These are phyloP conservation scores for Bombus polaris DNA, from an alignment of 1,140 invertebrate genomes.

Conservation along the genomic window DNA sequence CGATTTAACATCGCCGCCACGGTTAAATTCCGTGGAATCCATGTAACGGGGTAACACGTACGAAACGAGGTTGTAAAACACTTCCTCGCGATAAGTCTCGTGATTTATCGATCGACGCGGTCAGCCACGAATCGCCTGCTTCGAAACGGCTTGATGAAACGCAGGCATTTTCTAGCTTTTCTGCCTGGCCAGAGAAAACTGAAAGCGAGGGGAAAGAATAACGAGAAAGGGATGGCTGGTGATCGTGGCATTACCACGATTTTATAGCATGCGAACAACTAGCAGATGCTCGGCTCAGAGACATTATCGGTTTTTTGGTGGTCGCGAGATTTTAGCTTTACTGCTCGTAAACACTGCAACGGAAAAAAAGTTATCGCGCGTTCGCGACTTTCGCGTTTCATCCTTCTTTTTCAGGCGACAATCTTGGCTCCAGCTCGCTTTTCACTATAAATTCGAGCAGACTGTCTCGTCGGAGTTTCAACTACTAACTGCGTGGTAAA, in stretches of 20 bases:
- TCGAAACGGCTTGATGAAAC: constrained; percentile 29
- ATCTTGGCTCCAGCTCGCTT: constrained; percentile 26
- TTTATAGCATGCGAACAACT: constrained; percentile 59
- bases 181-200: constrained; percentile 1
- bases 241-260: constrained; percentile 59
- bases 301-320: constrained; percentile 68
- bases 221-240: constrained; percentile 6
- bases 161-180: background rate
- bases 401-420: constrained; percentile 10
- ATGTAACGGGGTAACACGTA: background rate
- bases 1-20: background rate
- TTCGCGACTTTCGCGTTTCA: constrained; percentile 50
- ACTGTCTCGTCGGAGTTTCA: background rate
- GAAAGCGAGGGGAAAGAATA: constrained; percentile 31
- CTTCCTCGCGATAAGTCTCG: constrained; percentile 50
- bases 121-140: background rate
- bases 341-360: constrained; percentile 60
- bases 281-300: constrained; percentile 52
- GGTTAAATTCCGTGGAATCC: constrained; percentile 4
- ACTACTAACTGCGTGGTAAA: background rate
- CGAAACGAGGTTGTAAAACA: constrained; percentile 19
- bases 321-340: constrained; percentile 59
- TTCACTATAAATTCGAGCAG: constrained; percentile 44
- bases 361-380: constrained; percentile 63
- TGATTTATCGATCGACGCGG: constrained; percentile 44